Conservation (phyloP, 1,140 invertebrate species). For the Mylabris phalerata region DNA sequence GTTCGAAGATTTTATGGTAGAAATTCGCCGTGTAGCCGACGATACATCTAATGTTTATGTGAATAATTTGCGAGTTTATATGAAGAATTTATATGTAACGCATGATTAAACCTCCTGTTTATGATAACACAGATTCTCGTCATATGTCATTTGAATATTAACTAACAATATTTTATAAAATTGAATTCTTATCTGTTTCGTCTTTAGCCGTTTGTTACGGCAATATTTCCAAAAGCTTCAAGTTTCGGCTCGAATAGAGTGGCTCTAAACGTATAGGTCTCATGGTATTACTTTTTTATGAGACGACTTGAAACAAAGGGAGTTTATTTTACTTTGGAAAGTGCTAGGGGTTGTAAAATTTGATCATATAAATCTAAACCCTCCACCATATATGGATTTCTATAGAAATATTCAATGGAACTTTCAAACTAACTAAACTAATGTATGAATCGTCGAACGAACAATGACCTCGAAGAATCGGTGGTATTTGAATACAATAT, state of each 20-base stretch:
- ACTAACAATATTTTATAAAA: too few relatives aligned
- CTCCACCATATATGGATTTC: too few relatives aligned
- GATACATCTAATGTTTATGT: constrained; percentile 10
- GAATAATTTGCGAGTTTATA: constrained; percentile 12
- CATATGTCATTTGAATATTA: constrained; percentile 7
- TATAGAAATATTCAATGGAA: too few relatives aligned
- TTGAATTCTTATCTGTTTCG: too few relatives aligned
- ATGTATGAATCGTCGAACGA: too few relatives aligned
- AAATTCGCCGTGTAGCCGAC: background rate
- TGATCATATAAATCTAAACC: too few relatives aligned
- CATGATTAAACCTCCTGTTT: constrained; percentile 8
- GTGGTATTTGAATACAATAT: too few relatives aligned
- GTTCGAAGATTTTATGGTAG: constrained; percentile 11
- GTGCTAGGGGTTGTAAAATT: constrained; percentile 5
- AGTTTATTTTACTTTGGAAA: constrained; percentile 15
- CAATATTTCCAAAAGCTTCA: constrained; percentile 15
- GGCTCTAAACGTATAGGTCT: constrained; percentile 15
- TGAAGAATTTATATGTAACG: constrained; percentile 13
- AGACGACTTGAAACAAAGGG: constrained; percentile 15
- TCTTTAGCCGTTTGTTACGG: background rate
- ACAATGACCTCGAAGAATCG: too few relatives aligned
- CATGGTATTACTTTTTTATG: constrained; percentile 17
- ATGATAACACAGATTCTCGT: background rate
- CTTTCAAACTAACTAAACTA: too few relatives aligned
- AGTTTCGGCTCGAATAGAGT: constrained; percentile 8